Evolutionary conservation across 2,113 vertebrate species (phyloP), one percentile per base, ranked within the genome.

Genomic region (Xiphorhynchus elegans): DNA sequence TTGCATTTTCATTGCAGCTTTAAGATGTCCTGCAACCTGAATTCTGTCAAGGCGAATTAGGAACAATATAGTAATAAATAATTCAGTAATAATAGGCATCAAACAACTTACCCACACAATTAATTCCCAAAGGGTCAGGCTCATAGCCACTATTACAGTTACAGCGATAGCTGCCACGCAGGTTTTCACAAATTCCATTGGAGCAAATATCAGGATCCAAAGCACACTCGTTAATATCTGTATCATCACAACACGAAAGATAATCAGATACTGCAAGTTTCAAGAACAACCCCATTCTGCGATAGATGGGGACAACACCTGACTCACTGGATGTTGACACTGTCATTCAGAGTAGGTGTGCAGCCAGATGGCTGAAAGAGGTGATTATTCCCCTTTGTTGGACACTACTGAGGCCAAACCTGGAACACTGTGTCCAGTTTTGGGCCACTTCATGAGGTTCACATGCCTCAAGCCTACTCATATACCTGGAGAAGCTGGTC

Each of bases 201-300:
- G 97, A 79, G 73, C 98, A 98, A 95, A 98, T 98, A 42, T 98
- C 98, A 79, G 98, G 98, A 93, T 98, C 97, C 96, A 98, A 90
- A 39, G 97, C 98, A 94, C 98, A 98, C 83, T 98, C 98, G 17
- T 98, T 98, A 68, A 98, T 98, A 89, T 98, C 98, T 98, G 95
- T 19, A 96, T 66, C 56, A 94, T 72, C 66, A 85, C 19, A 89
- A 37, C 11, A 37, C 13, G 75, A 8, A 82, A 68, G 26, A 33
- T 9, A 68, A 58, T 9, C 17, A 89, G 21, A 26, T 10, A 58
- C 39, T 39, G 24, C 37, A 46, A 76, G 40, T 10, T 5, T 40
- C 1, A 4, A 40, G 50, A 69, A 50, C 47, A 47, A 26, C 4
- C 6, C 26, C 4, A 31, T 42, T 23, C 12, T n/a, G 12, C 17